phyloP scores from a whole-genome alignment of 2,113 vertebrate species.

The Pelobates fuscus region DNA sequence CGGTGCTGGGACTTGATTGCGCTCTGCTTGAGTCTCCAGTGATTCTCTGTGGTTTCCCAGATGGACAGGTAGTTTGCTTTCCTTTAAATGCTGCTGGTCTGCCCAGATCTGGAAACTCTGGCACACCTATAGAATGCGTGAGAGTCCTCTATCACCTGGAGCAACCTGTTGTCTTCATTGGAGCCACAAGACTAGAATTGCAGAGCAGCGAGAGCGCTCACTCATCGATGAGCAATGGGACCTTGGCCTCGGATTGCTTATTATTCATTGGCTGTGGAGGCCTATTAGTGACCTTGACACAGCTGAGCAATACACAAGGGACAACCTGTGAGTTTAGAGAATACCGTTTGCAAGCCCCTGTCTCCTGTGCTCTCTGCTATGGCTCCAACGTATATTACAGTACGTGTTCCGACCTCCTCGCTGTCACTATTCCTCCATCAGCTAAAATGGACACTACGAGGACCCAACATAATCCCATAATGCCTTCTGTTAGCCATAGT shows the following conservation, averaged over 20 bases:
- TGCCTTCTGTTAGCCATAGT: conserved; percentile 74
- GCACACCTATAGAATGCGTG: conserved; percentile 40
- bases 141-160: conserved; percentile 83
- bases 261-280: conserved; percentile 81
- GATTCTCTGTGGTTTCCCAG: conserved; percentile 86
- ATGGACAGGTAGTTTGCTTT: conserved; percentile 82
- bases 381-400: conserved; percentile 79
- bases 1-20: conserved; percentile 80
- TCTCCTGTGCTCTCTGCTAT: conserved; percentile 72
- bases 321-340: conserved; percentile 71
- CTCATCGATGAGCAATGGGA: no score
- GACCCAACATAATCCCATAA: conserved; percentile 48
- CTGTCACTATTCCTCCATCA: conserved; percentile 52
- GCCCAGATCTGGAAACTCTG: conserved; percentile 37
- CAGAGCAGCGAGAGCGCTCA: background rate
- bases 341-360: conserved; percentile 73
- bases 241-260: conserved; percentile 66
- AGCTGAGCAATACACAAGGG: conserved; percentile 61
- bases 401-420: conserved; percentile 77
- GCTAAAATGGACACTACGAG: conserved; percentile 14
- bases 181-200: conserved; percentile 67
- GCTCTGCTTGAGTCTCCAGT: conserved; percentile 79
- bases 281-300: conserved; percentile 74
- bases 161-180: conserved; percentile 81
- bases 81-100: conserved; percentile 73